Evolutionary conservation across 2,113 vertebrate genomes (phyloP), one percentile per base, ranked within the genome.

Genomic region (Ptilonorhynchus violaceus): DNA sequence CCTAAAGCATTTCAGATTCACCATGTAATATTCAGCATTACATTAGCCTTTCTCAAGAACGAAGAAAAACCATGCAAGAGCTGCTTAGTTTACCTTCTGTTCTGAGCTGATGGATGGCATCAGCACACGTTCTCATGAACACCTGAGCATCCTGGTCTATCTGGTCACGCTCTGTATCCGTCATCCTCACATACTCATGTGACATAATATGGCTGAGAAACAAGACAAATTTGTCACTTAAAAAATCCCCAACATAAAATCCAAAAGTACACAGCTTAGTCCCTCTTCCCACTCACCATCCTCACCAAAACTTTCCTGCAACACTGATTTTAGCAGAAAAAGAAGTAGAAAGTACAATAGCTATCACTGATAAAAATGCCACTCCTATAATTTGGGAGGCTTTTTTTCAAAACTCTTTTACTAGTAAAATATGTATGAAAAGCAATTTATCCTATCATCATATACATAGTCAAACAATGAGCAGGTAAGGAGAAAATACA

Each of bases 111-210:
- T 98, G 98, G 92, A 99, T 99, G 47, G 99, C 99, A 68, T 99
- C 99, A 3, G 99, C 99, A 85, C 99, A 99, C 0, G 99, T 99
- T 89, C 99, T 98, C 99, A 99, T 99, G 85, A 99, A 99, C 84
- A 99, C 99, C 95, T 99, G 99, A 68, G 99, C 99, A 39, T 99
- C 99, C 93, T 99, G 99, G 95, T 99, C 99, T 39, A 99, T 99
- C 98, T 99, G 99, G 93, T 99, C 99, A 35, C 99, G 98, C 53
- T 99, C 99, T 2, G 96, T 98, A 85, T 99, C 99, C 0, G 99
- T 99, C 99, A 99, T 99, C 42, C 98, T 98, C 39, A 97, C 98
- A 13, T 98, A 98, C 15, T 99, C 99, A n/a, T 39, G 37, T 39
- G 99, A 99, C 66, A 98, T 98, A 95, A 98, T 92, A 49, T 99